phyloP scores from a whole-genome alignment of 2,888 invertebrate genomes.

The Xestia xanthographa region DNA sequence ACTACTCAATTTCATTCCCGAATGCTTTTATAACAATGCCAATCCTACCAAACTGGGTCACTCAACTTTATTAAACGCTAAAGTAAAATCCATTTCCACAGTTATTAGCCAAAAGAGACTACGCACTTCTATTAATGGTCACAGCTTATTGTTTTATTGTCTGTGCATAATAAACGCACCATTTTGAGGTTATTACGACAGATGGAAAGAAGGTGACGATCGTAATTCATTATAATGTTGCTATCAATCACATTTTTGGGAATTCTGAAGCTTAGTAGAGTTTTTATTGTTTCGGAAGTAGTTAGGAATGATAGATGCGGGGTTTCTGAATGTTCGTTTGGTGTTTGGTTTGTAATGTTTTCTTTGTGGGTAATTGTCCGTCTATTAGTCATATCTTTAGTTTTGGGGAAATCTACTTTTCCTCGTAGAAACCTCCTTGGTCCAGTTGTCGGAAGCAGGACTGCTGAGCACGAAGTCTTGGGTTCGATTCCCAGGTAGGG shows the following conservation, averaged over 20 bases:
- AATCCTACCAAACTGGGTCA: slow-evolving; percentile 41
- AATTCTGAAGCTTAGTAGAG: slow-evolving; percentile 58
- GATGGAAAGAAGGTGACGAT: slow-evolving; percentile 70
- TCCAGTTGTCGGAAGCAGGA: too few species aligned
- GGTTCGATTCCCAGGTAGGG: too few species aligned
- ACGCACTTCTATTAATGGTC: slow-evolving; percentile 64
- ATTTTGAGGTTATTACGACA: slow-evolving; percentile 74
- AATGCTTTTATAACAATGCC: slow-evolving; percentile 38
- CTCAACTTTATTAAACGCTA: slow-evolving; percentile 52
- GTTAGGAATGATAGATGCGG: slow-evolving; percentile 50
- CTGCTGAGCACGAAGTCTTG: too few species aligned
- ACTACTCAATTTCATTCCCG: slow-evolving; percentile 29
- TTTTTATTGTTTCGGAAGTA: slow-evolving; percentile 63
- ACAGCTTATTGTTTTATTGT: slow-evolving; percentile 77
- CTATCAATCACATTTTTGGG: slow-evolving; percentile 67
- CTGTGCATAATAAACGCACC: slow-evolving; percentile 75
- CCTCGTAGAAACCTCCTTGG: too few species aligned
- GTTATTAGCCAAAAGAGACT: slow-evolving; percentile 49
- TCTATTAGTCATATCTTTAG: not conserved
- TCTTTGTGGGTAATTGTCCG: slow-evolving; percentile 16
- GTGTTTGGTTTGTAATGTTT: slow-evolving; percentile 32
- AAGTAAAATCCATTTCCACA: slow-evolving; percentile 51
- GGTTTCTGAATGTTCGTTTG: slow-evolving; percentile 35
- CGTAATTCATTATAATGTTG: slow-evolving; percentile 73
- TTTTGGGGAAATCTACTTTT: not conserved